Base-by-base conservation (phyloP, 2,888 invertebrate genomes). In the Petrolisthes manimaculis region DNA sequence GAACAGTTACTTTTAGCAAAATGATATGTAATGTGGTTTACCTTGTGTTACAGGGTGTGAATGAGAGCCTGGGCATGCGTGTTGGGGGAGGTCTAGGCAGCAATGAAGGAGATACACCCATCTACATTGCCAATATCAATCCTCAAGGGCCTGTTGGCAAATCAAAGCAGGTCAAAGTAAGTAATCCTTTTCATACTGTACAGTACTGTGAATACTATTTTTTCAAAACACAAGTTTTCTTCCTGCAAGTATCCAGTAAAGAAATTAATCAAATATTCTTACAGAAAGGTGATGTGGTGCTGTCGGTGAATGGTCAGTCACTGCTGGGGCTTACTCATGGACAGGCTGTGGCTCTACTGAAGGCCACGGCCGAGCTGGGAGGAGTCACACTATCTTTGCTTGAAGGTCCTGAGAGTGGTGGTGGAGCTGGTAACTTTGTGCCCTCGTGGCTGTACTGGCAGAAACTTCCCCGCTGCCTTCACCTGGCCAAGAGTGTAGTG, bases 401-500 rank as follows among this genome's bases (percentile, higher is more conserved):
- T 53, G 93, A 94, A 87, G 93, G 93, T 6, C 93, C 93, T 37
- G 93, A 93, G 91, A 93, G 93, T 5, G 92, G 92, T 55, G 92
- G 92, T 56, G 93, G 93, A 14, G 86, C 92, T 61, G 92, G 92
- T 61, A 93, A 93, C 92, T 94, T 94, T 91, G 93, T 93, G 18
- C 94, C 94, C 4, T 93, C 93, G 56, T 94, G 94, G 94, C 92
- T 93, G 86, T 94, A 93, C 92, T 94, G 94, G 94, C 93, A 94
- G 86, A 92, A 93, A 88, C 91, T 94, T 91, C 94, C 94, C 53
- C 92, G 92, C 93, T 92, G 92, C 83, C 93, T 93, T 91, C 93
- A 93, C 89, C 92, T 92, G 67, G 92, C 93, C 37, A 93, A 93
- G 90, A 93, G 93, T 9, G 93, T 93, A 55, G 92, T 92, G n/a